Evolutionary conservation across 2,888 invertebrate species (phyloP).

Genomic region (Orthosia incerta): DNA sequence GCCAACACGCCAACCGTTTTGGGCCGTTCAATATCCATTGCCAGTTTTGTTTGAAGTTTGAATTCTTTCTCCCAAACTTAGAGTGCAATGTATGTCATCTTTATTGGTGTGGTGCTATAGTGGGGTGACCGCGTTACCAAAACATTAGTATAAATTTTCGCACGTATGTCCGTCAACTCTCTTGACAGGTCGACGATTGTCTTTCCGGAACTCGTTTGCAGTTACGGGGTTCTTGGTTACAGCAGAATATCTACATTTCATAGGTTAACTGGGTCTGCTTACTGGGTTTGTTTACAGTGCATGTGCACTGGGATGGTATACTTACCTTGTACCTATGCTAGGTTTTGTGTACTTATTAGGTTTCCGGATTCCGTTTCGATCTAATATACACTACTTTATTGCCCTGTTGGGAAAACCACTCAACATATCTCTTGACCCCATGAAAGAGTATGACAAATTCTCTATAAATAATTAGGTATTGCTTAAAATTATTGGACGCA

Average conservation of each 20-base stretch:
- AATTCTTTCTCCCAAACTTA: not conserved
- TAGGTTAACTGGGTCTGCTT: conserved; percentile 59
- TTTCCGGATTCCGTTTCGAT: not conserved
- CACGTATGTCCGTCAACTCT: conserved; percentile 70
- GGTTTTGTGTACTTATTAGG: not conserved
- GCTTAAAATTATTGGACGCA: too few relatives aligned
- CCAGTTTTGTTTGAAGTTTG: not conserved
- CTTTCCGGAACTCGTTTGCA: conserved; percentile 74
- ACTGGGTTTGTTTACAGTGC: conserved; percentile 36
- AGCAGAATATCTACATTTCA: conserved; percentile 42
- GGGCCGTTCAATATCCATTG: not conserved
- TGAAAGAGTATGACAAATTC: too few relatives aligned
- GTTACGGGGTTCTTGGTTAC: conserved; percentile 62
- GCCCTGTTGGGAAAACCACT: not conserved
- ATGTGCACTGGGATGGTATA: conserved; percentile 12
- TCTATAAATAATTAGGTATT: too few relatives aligned
- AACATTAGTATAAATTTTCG: conserved; percentile 78
- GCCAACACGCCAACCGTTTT: not conserved
- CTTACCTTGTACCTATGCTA: not conserved
- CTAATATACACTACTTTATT: not conserved
- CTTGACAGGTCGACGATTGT: conserved; percentile 72
- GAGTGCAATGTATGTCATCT: conserved; percentile 15
- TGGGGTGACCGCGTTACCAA: conserved; percentile 16
- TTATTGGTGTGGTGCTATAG: not conserved
- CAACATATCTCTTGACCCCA: too few relatives aligned